Evolutionary conservation across 1,140 invertebrate genomes (phyloP).

Genomic region (Drosophila auraria): DNA sequence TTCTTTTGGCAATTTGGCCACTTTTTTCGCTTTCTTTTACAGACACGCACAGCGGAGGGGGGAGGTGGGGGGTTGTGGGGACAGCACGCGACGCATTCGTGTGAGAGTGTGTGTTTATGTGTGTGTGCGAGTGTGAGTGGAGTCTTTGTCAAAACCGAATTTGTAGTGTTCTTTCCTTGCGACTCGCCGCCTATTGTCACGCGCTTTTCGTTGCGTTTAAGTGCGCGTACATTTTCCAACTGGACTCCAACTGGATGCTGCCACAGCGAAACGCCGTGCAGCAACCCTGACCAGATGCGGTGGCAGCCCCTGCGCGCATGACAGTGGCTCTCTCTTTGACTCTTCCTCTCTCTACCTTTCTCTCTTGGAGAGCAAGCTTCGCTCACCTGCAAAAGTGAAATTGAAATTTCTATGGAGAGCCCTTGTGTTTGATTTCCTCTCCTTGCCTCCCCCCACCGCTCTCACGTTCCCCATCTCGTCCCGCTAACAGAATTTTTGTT

Average conservation of each 20-base stretch:
- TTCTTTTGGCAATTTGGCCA: constrained; percentile 49
- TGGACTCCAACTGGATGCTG: constrained; percentile 82
- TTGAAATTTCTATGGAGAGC: constrained; percentile 73
- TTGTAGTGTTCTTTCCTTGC: constrained; percentile 38
- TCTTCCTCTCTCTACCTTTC: constrained; percentile 5
- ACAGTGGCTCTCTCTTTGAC: constrained; percentile 16
- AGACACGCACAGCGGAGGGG: constrained; percentile 56
- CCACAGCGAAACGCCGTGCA: constrained; percentile 28
- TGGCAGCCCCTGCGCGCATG: constrained; percentile 53
- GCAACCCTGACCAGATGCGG: constrained; percentile 29
- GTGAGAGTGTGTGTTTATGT: constrained; percentile 26
- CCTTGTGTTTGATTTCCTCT: constrained; percentile 42
- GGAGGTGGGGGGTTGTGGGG: constrained; percentile 36
- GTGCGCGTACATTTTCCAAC: constrained; percentile 80
- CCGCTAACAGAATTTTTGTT: constrained; percentile 47
- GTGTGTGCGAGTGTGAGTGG: constrained; percentile 23
- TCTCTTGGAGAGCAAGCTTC: constrained; percentile 12
- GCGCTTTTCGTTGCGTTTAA: constrained; percentile 77
- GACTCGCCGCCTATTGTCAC: constrained; percentile 55
- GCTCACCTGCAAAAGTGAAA: constrained; percentile 78
- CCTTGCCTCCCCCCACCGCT: not conserved
- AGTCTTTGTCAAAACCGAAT: constrained; percentile 33
- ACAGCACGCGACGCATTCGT: constrained; percentile 66
- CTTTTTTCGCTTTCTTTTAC: constrained; percentile 39
- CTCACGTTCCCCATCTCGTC: not conserved